These are phyloP conservation scores for Aphidius gifuensis DNA, from an alignment of 1,140 invertebrate species.

Conservation along the genomic window DNA sequence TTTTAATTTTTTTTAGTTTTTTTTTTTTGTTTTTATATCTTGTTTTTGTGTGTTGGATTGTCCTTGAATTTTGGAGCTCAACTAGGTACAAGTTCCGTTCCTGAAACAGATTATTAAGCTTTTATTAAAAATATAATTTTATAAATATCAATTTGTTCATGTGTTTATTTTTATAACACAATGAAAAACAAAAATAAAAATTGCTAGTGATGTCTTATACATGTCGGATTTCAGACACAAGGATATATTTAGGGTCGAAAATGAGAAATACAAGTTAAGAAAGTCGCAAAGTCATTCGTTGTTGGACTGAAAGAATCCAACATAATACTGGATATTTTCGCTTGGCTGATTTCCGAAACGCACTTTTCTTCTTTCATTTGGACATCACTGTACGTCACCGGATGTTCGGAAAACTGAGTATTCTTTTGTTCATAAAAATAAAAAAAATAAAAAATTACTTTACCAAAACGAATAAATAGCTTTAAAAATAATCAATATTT, in stretches of 20 bases:
- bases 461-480: no score
- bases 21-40: no score
- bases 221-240: no score
- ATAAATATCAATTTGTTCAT: slow-evolving; percentile 9
- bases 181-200: no score
- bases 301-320: slow-evolving; percentile 2
- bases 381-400: not conserved
- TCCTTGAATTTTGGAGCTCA: slow-evolving; percentile 32
- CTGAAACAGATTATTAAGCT: slow-evolving; percentile 40
- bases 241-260: no score
- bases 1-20: not conserved
- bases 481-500: no score
- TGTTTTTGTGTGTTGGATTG: not conserved
- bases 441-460: not conserved
- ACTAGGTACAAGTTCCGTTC: slow-evolving; percentile 50
- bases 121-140: no score
- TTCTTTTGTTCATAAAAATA: slow-evolving; percentile 12
- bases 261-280: not conserved
- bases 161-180: not conserved
- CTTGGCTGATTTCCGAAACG: not conserved
- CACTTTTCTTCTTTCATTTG: not conserved
- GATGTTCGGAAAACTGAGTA: not conserved
- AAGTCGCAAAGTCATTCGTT: not conserved
- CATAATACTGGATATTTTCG: slow-evolving; percentile 2
- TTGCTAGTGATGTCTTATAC: no score